Base-by-base conservation (phyloP, 2,797 vertebrate species). In the Amazonetta brasiliensis region DNA sequence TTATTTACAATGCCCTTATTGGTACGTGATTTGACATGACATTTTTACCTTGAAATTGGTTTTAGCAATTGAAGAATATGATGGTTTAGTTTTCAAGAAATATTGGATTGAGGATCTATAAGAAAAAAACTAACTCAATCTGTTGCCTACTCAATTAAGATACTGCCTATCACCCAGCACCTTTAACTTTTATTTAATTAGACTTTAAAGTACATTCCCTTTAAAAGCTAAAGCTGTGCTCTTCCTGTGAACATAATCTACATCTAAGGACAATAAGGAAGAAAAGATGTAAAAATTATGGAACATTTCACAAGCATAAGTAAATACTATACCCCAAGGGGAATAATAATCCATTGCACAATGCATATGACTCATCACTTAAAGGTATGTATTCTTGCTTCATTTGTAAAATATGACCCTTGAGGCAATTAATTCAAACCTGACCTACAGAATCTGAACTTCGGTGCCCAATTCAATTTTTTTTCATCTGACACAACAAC, bases 31-130 rank as follows among this genome's bases (percentile, higher is more conserved):
- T 97, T 98, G 97, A 98, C 95, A 98, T 98, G 98, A 98, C 97
- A 98, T 98, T 98, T 98, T 98, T 98, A 97, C 98, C 96, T 95
- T 95, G 83, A 97, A 98, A 98, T 98, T 98, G 96, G 91, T 97
- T 98, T 98, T 98, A 95, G 94, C 97, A 98, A 98, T 98, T 98
- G 98, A 98, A 97, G 97, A 97, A 97, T 97, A 97, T 95, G 89
- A 97, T 15, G 85, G 96, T 97, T 98, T 97, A 96, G 96, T 97
- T 97, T 97, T 98, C 96, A 97, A 97, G 95, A 98, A 98, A 97
- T 97, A 98, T 97, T 98, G 96, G 95, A 98, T 97, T 96, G 97
- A 90, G n/a, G 97, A 97, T 96, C 96, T 96, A 96, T 95, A 97
- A 97, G 95, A 90, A 97, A 97, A 96, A 96, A 92, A 35, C 92